Evolutionary conservation across 2,797 vertebrate genomes (phyloP), one percentile per base, ranked within the genome.

Genomic region (Typhlichthys eigenmanni): DNA sequence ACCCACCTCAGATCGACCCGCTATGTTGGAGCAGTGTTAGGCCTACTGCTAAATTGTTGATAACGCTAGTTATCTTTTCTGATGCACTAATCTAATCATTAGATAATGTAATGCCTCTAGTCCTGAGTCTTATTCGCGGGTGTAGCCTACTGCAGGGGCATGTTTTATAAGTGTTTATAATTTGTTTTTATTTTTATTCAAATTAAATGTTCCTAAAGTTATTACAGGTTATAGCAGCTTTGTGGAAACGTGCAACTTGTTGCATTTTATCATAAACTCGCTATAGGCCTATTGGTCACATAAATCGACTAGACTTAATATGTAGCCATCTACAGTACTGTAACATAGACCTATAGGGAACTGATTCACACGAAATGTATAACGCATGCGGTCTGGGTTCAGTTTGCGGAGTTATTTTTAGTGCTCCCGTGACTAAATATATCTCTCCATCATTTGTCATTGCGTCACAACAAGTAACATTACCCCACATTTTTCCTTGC

Each of bases 401-500:
- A 56, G 38, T 60, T 64, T 12, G 2, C 11, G 47, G 3, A 34
- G 60, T 68, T 86, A 86, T 88, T 89, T 88, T 78, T 84, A 82
- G 83, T 55, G 56, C 56, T 53, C 34, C 5, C 17, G 62, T 66
- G 59, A 68, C 72, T 80, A 86, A 88, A 86, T 81, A 80, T 85
- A 89, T 59, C 24, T 61, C 66, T 66, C 76, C 38, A 49, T 71
- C 72, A 19, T 70, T 73, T 81, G 73, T 81, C 75, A 63, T 59
- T 70, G 63, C 85, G 76, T 87, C 87, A 88, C 87, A 84, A 82
- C 78, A 75, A 68, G 77, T 72, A 81, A 85, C 80, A 64, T 66
- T 56, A 72, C 71, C 71, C 68, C 58, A 3, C 38, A 49, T 62
- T 58, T 59, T 38, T 60, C 17, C 53, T 47, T 47, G 45, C 58